Evolutionary conservation across 1,140 invertebrate genomes (phyloP), one percentile per base, ranked within the genome.

Genomic region (Asbolus verrucosus): DNA sequence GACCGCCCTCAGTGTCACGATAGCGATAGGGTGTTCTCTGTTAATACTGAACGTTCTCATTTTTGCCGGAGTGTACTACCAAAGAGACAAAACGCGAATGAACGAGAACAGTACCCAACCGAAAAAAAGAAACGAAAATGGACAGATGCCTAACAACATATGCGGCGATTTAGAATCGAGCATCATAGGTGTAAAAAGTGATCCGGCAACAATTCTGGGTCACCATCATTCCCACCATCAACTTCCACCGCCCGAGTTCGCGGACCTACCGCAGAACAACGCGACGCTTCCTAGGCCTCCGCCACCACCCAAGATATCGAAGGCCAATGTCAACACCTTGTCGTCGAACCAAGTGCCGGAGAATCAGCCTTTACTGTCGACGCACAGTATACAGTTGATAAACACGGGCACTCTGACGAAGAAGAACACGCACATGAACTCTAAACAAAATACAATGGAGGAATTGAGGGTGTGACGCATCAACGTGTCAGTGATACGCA

Each of bases 1-100:
- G 0, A 95, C 94, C 0, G 94, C 94, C 0, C 81, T 97, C 4
- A 94, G 92, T 78, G 92, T 97, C 0, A 97, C 94, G 1, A 94
- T 98, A 72, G 94, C 94, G n/a, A 95, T 98, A 63, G 96, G 96
- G 1, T 95, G 94, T 75, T 94, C 92, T 1, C 81, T 97, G 15
- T 84, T 97, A 9, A 92, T 97, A 70, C 83, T 97, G 4, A 97
- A 97, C 78, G 91, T 97, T 0, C 84, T 98, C 6, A 94, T 98
- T 74, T 97, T 97, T 78, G 94, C 94, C 24, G 95, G 94, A 1
- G 93, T 97, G 0, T 97, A 96, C 76, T 97, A 97, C 80, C 94
- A 97, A 78, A 85, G 94, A 8, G 94, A 97, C 77, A 94, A 95
- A 78, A 89, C 91, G 11, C 84, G 91, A 70, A 84, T 91, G 75